Evolutionary conservation across 1,140 invertebrate genomes (phyloP), one percentile per base, ranked within the genome.

Genomic region (Physella acuta): DNA sequence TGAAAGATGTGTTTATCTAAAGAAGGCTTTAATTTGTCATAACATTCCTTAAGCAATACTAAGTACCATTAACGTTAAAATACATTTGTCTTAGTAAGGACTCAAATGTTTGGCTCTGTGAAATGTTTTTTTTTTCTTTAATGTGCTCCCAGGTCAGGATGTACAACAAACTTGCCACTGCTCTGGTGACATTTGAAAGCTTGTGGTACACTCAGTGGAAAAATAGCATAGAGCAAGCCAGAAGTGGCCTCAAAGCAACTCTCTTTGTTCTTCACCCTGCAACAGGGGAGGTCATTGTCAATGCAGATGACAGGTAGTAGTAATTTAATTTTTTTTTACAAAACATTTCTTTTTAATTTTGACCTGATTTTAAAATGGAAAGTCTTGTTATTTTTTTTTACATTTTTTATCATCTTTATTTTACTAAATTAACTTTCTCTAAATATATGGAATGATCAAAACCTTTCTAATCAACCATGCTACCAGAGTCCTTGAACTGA

Each of bases 291-390:
- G 76, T 85, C 64, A 71, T 81, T 49, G 82, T 84, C 30, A 85
- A 85, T 76, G 78, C 79, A 49, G 83, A 85, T 79, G 78, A 82
- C 39, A 83, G 78, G 84, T 85, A 72, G n/a, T n/a, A n/a, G n/a
- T n/a, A n/a, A n/a, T n/a, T n/a, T n/a, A n/a, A n/a, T n/a, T n/a
- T 11, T 49, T 49, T 49, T 14, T 14, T 49, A n/a, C 11, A n/a
- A 49, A 49, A 49, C 44, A 14, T 14, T 49, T 49, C n/a, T 49
- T 49, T n/a, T 49, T 49, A n/a, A 49, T n/a, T 49, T n/a, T 49
- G n/a, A 49, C 44, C 11, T 49, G 11, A 11, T 14, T 14, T 49
- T 49, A 14, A 49, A 14, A 11, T 49, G 44, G 44, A n/a, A 14
- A n/a, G n/a, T 14, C 11, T 14, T 49, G 11, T n/a, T 49, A n/a